phyloP scores from a whole-genome alignment of 1,140 invertebrate species.

The Eumaeus atala region DNA sequence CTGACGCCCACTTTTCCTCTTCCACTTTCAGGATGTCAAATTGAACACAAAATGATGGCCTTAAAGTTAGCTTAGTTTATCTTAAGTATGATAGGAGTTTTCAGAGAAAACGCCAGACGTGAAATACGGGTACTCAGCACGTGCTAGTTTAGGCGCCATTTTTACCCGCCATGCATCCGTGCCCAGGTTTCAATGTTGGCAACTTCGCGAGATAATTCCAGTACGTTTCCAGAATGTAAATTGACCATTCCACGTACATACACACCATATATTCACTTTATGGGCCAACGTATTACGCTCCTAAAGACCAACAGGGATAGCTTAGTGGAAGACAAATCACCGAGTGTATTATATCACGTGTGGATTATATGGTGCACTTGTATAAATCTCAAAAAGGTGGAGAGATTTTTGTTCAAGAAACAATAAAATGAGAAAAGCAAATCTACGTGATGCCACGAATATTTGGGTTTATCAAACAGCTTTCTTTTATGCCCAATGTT shows the following conservation, averaged over 20 bases:
- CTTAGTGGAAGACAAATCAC: constrained; percentile 24
- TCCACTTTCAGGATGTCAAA: background rate
- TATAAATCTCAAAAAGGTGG: background rate
- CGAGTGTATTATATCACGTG: constrained; percentile 10
- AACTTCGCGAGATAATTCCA: constrained; percentile 40
- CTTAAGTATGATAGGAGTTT: too few species aligned
- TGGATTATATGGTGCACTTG: constrained; percentile 3
- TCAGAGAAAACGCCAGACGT: too few species aligned
- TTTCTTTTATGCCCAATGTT: too few species aligned
- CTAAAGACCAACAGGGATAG: constrained; percentile 25
- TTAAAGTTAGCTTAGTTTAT: too few species aligned
- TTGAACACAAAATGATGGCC: background rate
- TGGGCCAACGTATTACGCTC: constrained; percentile 11
- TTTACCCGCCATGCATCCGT: constrained; percentile 40
- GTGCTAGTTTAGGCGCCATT: constrained; percentile 38
- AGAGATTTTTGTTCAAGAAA: too few species aligned
- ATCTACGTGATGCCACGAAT: too few species aligned
- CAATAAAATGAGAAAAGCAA: too few species aligned
- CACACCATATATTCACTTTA: constrained; percentile 22
- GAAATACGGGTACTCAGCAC: constrained; percentile 25
- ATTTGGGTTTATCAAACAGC: too few species aligned
- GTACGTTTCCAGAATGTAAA: constrained; percentile 37
- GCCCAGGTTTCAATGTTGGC: constrained; percentile 37
- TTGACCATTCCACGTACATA: constrained; percentile 26
- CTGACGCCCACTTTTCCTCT: too few species aligned